Base-by-base conservation (phyloP, 2,797 vertebrate genomes). In the Platyrinchus mystaceus region DNA sequence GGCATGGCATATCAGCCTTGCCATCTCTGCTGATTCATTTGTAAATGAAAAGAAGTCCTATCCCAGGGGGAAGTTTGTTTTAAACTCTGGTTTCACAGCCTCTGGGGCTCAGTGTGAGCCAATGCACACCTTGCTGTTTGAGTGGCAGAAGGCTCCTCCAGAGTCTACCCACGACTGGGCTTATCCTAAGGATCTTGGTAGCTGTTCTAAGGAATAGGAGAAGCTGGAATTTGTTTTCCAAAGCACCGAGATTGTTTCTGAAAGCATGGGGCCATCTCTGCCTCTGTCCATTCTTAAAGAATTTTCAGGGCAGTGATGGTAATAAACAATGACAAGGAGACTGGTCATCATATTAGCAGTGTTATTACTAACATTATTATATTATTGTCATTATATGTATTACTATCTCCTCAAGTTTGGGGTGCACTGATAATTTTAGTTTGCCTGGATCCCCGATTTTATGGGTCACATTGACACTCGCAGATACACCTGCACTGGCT, bases 51-150 rank as follows among this genome's bases (percentile, higher is more conserved):
- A 69, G 39, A 28, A 84, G 28, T 49, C 73, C 76, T 86, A 34
- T 80, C 56, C 73, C 49, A 26, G 62, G 60, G 47, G 16, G 21
- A 58, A 3, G 12, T 46, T 67, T 56, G 15, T 32, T 74, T 68
- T 56, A 41, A 55, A 50, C 14, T 62, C 8, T 1, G 1, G 2
- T 52, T 69, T 91, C n/a, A 49, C 74, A 28, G 18, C 6, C 21
- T 6, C 1, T 0, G 1, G 15, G n/a, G 49, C 74, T 91, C 41
- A 69, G 22, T 2, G 0, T 21, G 69, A 28, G 37, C 4, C 12
- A 7, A 2, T 3, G 39, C 9, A 20, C 24, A 32, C 28, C 32
- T 55, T 55, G 52, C 27, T 62, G 17, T 10, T 3, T 10, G 59
- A 69, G 32, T 27, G 17, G 39, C 43, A 81, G 14, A 58, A 55